Percentiles rank a stretch among this genome's conserved stretches.
phyloP scores from a whole-genome alignment of 2,797 vertebrate genomes.

The Discoglossus pictus region DNA sequence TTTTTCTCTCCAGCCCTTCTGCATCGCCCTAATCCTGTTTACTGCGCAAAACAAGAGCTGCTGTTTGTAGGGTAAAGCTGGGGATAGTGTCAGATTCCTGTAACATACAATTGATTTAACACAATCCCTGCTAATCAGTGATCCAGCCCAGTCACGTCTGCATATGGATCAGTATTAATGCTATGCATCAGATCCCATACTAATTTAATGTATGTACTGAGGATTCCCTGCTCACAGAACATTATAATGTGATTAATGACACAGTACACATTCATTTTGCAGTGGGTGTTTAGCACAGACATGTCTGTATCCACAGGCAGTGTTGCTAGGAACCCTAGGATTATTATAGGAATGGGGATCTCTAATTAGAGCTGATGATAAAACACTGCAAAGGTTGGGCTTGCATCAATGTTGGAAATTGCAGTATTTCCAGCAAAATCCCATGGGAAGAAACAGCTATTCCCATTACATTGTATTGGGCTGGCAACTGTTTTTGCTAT shows the following conservation, averaged over 20 bases:
- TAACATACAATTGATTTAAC: not conserved
- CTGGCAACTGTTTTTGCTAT: no score
- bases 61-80: not conserved
- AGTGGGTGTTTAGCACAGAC: not conserved
- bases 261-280: not conserved
- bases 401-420: constrained; percentile 2
- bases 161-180: no score
- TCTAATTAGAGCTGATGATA: constrained; percentile 10
- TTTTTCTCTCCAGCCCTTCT: constrained; percentile 16
- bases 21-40: constrained; percentile 24
- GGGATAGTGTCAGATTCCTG: not conserved
- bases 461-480: no score
- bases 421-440: constrained; percentile 6
- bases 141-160: no score
- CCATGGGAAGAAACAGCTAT: no score
- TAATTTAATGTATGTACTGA: no score
- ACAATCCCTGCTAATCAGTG: constrained; percentile 8
- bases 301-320: constrained; percentile 9
- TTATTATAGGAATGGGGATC: constrained; percentile 8
- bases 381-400: constrained; percentile 15
- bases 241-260: not conserved
- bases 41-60: constrained; percentile 36
- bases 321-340: constrained; percentile 20
- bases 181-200: no score
- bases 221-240: no score